Evolutionary conservation across 2,888 invertebrate species (phyloP).

Genomic region (Limulus polyphemus): DNA sequence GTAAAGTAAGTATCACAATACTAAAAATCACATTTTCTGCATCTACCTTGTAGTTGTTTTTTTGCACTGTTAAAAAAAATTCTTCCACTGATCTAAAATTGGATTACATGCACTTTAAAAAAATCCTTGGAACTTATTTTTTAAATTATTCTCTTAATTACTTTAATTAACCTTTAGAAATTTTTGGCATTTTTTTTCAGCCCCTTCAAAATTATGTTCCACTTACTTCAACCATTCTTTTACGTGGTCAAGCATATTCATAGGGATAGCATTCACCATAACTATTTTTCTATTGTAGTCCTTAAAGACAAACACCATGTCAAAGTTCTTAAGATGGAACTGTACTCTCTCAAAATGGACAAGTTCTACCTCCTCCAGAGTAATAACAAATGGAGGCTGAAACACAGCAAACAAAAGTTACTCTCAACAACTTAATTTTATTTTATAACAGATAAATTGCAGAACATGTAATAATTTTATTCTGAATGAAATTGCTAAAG

Average conservation of each 20-base stretch:
- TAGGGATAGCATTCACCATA: constrained; percentile 98
- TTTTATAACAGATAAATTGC: too few relatives aligned
- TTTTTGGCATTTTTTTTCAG: background rate
- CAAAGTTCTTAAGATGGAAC: constrained; percentile 97
- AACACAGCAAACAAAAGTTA: constrained; percentile 4
- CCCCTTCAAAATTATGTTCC: background rate
- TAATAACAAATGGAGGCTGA: constrained; percentile 92
- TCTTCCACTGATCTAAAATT: too few relatives aligned
- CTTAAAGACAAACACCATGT: constrained; percentile 99
- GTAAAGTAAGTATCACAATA: too few relatives aligned
- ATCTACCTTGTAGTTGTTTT: too few relatives aligned
- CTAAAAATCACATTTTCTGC: too few relatives aligned
- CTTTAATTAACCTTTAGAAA: background rate
- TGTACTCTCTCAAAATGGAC: constrained; percentile 99
- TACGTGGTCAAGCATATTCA: constrained; percentile 97
- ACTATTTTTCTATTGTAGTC: constrained; percentile 87
- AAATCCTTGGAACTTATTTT: background rate
- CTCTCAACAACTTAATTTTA: constrained; percentile 6
- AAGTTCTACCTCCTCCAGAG: constrained; percentile 90
- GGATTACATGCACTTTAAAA: too few relatives aligned
- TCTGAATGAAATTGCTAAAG: too few relatives aligned
- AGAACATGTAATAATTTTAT: too few relatives aligned
- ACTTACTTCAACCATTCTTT: constrained; percentile 97
- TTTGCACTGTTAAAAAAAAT: too few relatives aligned
- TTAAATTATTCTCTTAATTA: too few relatives aligned